phyloP scores from a whole-genome alignment of 1,140 invertebrate genomes.

The Galendromus occidentalis region DNA sequence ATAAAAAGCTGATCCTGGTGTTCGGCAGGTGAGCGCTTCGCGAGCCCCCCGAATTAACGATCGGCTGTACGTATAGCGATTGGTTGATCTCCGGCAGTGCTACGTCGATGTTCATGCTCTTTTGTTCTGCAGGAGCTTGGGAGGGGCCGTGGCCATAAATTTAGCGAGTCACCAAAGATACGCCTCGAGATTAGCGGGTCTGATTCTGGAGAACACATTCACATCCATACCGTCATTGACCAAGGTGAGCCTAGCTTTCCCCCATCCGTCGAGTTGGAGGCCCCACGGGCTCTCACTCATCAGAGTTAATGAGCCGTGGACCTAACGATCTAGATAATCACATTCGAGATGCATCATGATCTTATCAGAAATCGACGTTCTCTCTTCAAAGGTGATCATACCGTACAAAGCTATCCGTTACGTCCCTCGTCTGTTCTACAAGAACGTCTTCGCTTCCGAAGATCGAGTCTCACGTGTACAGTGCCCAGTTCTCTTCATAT shows the following conservation, averaged over 20 bases:
- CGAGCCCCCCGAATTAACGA: too few relatives aligned
- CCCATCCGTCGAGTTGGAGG: too few relatives aligned
- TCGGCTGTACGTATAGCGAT: too few relatives aligned
- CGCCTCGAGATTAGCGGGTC: constrained; percentile 32
- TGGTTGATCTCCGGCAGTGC: too few relatives aligned
- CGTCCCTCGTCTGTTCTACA: constrained; percentile 9
- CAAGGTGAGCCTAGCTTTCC: constrained; percentile 6
- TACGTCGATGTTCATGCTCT: neutral
- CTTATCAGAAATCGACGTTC: too few relatives aligned
- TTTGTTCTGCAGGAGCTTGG: constrained; percentile 29
- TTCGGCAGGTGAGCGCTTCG: constrained; percentile 45
- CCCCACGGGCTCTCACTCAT: too few relatives aligned
- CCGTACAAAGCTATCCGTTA: constrained; percentile 1
- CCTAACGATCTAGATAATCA: too few relatives aligned
- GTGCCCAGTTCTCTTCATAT: constrained; percentile 28
- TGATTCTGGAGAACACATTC: constrained; percentile 85
- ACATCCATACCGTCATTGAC: constrained; percentile 51
- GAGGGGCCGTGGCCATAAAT: constrained; percentile 66
- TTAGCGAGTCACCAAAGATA: constrained; percentile 50
- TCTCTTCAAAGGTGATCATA: neutral
- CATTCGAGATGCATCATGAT: too few relatives aligned
- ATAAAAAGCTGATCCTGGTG: constrained; percentile 61
- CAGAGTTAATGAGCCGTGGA: too few relatives aligned
- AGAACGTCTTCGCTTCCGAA: constrained; percentile 18
- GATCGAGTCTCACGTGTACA: constrained; percentile 20